phyloP scores from a whole-genome alignment of 37 sponge, comb jelly and placozoan genomes.

The Ianthella basta region DNA sequence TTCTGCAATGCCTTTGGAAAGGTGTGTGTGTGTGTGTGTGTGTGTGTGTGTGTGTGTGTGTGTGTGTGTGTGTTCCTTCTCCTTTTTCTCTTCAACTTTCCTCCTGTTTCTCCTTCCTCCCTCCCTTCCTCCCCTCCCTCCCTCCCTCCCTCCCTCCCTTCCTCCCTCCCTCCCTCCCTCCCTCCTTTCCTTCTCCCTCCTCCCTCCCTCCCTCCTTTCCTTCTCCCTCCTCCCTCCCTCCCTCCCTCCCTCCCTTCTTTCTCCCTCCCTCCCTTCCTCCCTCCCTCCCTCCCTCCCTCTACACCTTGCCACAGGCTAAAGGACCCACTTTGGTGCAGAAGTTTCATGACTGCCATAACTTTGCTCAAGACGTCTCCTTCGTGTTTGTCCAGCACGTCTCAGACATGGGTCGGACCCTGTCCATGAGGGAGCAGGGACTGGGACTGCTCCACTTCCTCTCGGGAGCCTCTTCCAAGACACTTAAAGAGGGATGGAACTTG shows the following conservation, averaged over 20 bases:
- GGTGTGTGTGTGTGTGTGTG: constrained; percentile 20
- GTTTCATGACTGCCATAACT: constrained; percentile 69
- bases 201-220: neutral
- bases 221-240: neutral
- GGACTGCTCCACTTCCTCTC: constrained; percentile 28
- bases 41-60: neutral
- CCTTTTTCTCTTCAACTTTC: neutral
- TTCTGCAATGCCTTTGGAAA: constrained; percentile 67
- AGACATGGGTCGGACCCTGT: constrained; percentile 44
- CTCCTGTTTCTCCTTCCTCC: neutral
- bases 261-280: neutral
- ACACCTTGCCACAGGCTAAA: neutral
- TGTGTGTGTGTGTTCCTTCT: neutral
- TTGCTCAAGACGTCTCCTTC: constrained; percentile 59
- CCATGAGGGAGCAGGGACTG: constrained; percentile 10
- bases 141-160: constrained; percentile 7
- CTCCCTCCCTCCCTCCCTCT: neutral
- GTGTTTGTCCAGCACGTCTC: constrained; percentile 59
- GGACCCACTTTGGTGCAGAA: constrained; percentile 40
- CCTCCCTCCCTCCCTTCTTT: neutral
- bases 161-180: neutral
- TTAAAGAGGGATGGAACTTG: constrained; percentile 39
- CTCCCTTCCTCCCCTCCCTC: constrained; percentile 14
- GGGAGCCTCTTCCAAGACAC: neutral
- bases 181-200: constrained; percentile 8